Conservation (phyloP, 2,888 invertebrate genomes). For the Pseudococcus viburni region DNA sequence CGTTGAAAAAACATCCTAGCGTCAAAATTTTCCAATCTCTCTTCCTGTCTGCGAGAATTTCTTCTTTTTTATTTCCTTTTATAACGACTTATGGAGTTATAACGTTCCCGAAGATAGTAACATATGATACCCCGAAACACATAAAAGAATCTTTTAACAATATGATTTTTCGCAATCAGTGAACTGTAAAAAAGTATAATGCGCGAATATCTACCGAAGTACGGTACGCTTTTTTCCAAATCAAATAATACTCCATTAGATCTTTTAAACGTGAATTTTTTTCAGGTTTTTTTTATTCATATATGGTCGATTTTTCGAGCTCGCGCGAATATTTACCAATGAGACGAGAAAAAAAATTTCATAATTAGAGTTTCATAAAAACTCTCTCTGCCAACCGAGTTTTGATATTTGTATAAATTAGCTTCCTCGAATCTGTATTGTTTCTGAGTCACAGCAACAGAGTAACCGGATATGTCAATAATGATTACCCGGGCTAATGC, state of each 20-base stretch:
- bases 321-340: neutral
- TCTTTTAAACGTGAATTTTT: slow-evolving; percentile 15
- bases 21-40: slow-evolving; percentile 62
- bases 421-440: neutral
- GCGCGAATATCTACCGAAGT: slow-evolving; percentile 55
- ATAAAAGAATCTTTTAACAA: slow-evolving; percentile 63
- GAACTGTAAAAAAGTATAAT: slow-evolving; percentile 58
- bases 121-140: slow-evolving; percentile 60
- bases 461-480: slow-evolving; percentile 25
- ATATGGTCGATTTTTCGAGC: neutral
- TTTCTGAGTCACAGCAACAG: neutral
- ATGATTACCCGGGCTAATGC: neutral
- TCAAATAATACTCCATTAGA: slow-evolving; percentile 52
- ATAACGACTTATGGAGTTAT: slow-evolving; percentile 57
- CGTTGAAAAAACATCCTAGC: slow-evolving; percentile 54
- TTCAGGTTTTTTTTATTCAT: neutral
- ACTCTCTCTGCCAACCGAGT: neutral
- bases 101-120: slow-evolving; percentile 59
- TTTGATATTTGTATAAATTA: neutral
- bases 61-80: slow-evolving; percentile 54
- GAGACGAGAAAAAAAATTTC: neutral
- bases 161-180: slow-evolving; percentile 62
- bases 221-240: slow-evolving; percentile 30
- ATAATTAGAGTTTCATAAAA: neutral
- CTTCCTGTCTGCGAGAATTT: slow-evolving; percentile 53